phyloP scores from a whole-genome alignment of 2,113 vertebrate genomes.

The Pelecanoides urinatrix region DNA sequence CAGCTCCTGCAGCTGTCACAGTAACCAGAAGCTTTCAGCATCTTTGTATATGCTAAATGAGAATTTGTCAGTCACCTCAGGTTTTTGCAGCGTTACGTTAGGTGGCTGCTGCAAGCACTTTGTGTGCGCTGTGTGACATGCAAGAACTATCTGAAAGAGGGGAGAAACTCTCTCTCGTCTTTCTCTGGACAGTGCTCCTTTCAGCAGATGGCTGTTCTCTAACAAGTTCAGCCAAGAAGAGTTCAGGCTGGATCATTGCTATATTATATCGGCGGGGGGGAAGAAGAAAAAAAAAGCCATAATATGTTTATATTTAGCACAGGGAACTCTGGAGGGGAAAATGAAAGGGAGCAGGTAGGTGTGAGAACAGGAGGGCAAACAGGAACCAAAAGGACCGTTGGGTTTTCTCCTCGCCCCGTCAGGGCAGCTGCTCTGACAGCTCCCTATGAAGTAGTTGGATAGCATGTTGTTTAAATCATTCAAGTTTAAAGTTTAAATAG shows the following conservation, averaged over 20 bases:
- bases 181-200: background rate
- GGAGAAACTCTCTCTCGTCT: background rate
- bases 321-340: background rate
- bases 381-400: background rate
- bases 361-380: background rate
- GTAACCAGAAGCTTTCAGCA: background rate
- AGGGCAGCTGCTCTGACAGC: background rate
- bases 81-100: background rate
- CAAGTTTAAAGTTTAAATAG: slow-evolving; percentile 64
- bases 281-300: background rate
- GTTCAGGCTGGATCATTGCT: background rate
- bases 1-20: background rate
- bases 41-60: background rate
- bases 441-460: background rate
- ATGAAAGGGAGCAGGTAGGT: background rate
- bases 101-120: background rate
- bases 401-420: background rate
- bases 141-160: background rate
- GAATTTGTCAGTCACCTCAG: slow-evolving; percentile 7
- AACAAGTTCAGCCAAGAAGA: background rate
- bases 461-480: slow-evolving; percentile 56
- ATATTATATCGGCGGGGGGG: too few species aligned
- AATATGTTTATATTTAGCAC: background rate
- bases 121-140: background rate
- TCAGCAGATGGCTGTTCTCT: background rate